phyloP scores from a whole-genome alignment of 2,888 invertebrate genomes.

The Pammene aurita region DNA sequence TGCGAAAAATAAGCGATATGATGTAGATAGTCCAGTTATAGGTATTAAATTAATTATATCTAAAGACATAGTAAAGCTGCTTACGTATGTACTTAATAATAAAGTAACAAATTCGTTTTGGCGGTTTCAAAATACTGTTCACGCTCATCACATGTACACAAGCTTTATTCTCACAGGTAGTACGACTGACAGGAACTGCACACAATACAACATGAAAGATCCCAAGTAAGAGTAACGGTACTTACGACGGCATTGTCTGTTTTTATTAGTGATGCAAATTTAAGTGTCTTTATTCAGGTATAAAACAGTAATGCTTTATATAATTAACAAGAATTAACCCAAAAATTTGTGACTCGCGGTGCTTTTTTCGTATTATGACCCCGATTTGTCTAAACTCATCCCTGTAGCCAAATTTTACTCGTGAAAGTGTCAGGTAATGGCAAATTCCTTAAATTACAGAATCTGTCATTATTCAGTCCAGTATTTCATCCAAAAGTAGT shows the following conservation, averaged over 20 bases:
- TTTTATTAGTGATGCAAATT: no score
- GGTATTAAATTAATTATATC: conserved; percentile 44
- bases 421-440: not conserved
- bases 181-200: conserved; percentile 14
- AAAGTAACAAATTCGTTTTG: conserved; percentile 67
- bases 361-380: no score
- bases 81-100: conserved; percentile 59
- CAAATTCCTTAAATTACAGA: not conserved
- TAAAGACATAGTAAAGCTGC: conserved; percentile 59
- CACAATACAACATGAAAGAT: not conserved
- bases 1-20: conserved; percentile 35
- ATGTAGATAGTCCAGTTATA: conserved; percentile 37
- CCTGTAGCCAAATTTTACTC: not conserved
- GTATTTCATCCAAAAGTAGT: no score
- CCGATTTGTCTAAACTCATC: no score
- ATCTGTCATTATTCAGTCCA: no score
- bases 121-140: conserved; percentile 76
- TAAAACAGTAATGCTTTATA: no score
- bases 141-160: conserved; percentile 75
- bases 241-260: no score
- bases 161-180: conserved; percentile 54
- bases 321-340: no score
- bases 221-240: no score
- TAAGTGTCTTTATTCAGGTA: no score
- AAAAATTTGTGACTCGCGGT: no score